Base-by-base conservation (phyloP, 2,797 vertebrate genomes). In the Cercopithecus neglectus region DNA sequence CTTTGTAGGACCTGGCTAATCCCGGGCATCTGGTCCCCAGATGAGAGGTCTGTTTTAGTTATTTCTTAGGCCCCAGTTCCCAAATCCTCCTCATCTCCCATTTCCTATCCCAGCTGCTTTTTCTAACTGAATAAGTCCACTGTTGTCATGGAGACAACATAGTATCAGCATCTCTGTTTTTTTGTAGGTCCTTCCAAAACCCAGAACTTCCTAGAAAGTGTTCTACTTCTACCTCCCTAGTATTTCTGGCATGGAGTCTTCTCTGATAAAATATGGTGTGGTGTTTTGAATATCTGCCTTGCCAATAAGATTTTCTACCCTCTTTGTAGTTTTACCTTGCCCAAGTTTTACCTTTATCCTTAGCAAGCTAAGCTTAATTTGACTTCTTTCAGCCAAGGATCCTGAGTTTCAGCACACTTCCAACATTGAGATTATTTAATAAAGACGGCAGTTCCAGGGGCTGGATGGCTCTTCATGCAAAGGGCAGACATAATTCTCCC, bases 121-220 rank as follows among this genome's bases (percentile, higher is more conserved):
- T 84, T 96, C 96, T 96, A 97, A 98, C 97, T 96, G 98, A 98
- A 95, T 97, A 98, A 98, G 98, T 97, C 97, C 94, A 93, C 78
- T 76, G 98, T 98, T 98, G 98, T 95, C 98, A 98, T 98, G 98
- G 98, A 98, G 98, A 98, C 97, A 16, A 48, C 83, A 50, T 41
- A 95, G 90, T 92, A 82, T 95, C 94, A 87, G 92, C 89, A 96
- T 97, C 97, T 97, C 97, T 97, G 96, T 96, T 97, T 95, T 98
- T 98, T 16, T 82, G 30, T 81, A 72, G 82, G 89, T 80, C 48
- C 94, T 96, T 98, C 98, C 95, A 80, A 95, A 98, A 97, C 96
- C 87, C 93, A 41, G 92, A 57, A 94, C 92, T 55, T 55, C 53
- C 53, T 57, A 12, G 76, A 95, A 97, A 90, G 78, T 17, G 7